These are phyloP conservation scores for Clarias magur DNA, from an alignment of 2,113 vertebrate species.

Conservation along the genomic window DNA sequence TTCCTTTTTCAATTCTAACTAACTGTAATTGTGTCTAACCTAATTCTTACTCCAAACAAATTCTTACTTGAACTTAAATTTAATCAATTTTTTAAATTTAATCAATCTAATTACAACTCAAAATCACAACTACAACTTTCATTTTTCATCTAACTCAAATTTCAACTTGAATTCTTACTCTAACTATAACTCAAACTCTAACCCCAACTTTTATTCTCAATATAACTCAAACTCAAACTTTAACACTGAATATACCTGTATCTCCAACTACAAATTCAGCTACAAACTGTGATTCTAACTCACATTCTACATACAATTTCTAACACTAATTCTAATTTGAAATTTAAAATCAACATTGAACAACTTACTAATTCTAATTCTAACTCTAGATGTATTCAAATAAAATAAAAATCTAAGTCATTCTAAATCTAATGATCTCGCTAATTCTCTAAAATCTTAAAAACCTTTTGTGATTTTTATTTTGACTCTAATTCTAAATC, in stretches of 20 bases:
- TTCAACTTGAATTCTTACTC: background rate
- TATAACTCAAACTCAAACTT: background rate
- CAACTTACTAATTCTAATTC: background rate
- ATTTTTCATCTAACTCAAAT: background rate
- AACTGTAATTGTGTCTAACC: too few species aligned
- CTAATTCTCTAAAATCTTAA: too few species aligned
- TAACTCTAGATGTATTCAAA: too few species aligned
- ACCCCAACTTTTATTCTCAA: background rate
- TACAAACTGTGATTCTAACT: background rate
- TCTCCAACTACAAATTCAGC: background rate
- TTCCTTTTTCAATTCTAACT: background rate
- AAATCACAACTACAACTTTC: background rate
- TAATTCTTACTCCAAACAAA: background rate
- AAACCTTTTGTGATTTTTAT: too few species aligned
- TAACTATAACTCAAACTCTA: background rate
- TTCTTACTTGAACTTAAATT: background rate
- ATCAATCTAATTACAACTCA: background rate
- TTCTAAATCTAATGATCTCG: background rate
- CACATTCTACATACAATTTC: too few species aligned
- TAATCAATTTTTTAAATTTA: too few species aligned
- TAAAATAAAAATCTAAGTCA: background rate
- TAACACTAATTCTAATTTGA: background rate
- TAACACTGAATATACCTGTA: too few species aligned
- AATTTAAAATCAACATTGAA: background rate
- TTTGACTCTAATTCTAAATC: too few species aligned